Conservation (phyloP, 2,113 vertebrate genomes). For the Dasypus novemcinctus region DNA sequence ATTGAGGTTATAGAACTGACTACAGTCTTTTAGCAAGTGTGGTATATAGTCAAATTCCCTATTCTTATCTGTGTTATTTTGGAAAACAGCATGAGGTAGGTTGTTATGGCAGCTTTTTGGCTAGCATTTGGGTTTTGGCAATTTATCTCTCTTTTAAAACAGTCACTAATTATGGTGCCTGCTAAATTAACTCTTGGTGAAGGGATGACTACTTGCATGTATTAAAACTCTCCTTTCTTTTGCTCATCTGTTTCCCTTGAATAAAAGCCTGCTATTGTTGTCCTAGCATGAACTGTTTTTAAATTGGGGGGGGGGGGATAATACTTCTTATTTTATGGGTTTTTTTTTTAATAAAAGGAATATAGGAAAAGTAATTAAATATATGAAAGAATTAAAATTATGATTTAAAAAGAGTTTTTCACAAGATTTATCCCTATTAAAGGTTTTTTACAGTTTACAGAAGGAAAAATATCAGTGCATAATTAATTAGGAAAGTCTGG, state of each 20-base stretch:
- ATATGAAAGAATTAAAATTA: background rate
- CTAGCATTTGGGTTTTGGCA: conserved; percentile 63
- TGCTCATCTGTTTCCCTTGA: conserved; percentile 37
- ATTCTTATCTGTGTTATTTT: conserved; percentile 69
- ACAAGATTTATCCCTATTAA: background rate
- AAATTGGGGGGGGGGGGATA: conserved; percentile 3
- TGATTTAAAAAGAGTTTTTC: conserved; percentile 36
- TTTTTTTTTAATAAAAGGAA: conserved; percentile 11
- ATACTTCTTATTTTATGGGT: background rate
- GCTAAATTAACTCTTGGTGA: conserved; percentile 64
- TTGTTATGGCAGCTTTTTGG: conserved; percentile 71
- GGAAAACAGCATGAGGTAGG: conserved; percentile 66
- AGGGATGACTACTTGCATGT: conserved; percentile 31
- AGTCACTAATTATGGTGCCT: conserved; percentile 63
- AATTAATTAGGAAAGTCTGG: background rate
- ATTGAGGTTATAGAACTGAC: conserved; percentile 47
- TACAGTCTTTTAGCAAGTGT: conserved; percentile 33
- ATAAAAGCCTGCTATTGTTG: conserved; percentile 9
- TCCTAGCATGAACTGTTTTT: background rate
- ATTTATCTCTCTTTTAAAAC: conserved; percentile 69
- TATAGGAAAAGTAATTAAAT: conserved; percentile 26
- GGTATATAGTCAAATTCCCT: conserved; percentile 47
- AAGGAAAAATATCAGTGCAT: background rate
- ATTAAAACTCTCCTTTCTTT: conserved; percentile 35
- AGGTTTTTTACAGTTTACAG: background rate